Evolutionary conservation across 1,140 invertebrate species (phyloP), one percentile per base, ranked within the genome.

Genomic region (Magallana angulata): DNA sequence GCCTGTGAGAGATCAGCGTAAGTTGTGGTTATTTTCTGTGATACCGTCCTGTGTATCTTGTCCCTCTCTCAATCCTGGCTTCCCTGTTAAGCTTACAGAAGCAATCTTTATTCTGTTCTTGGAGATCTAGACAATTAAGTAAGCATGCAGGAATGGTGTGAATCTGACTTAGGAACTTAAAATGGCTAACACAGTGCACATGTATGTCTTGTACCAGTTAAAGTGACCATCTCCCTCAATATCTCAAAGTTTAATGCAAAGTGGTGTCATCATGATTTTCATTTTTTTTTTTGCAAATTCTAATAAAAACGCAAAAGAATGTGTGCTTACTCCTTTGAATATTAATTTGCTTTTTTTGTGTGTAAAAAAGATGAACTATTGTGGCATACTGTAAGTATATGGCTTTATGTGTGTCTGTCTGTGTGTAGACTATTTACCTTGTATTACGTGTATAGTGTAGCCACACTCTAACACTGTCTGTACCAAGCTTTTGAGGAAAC

Each of bases 181-280:
- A 76, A 76, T 76, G 68, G 68, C 68, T 76, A 76, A 48, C 36
- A 48, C 36, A 48, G 36, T 48, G 36, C 36, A 48, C 36, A 48
- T 48, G 36, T 48, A 48, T 48, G 5, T 48, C 36, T 4, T 4
- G 36, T 48, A 4, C 36, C 5, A 48, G 36, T 48, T 48, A 48
- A 48, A 48, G 5, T 4, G 36, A 48, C 36, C 68, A 76, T 64
- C 6, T 64, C 36, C 36, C 36, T 48, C 60, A 16, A 76, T 12
- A 24, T 36, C 68, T 76, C 68, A 76, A 76, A 76, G 68, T 76
- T 76, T 76, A 76, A 76, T 76, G 68, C 68, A 48, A 48, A 48
- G 36, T 48, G 36, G 36, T 48, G 36, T 48, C 36, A 48, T 48
- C 36, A 48, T 48, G 24, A 24, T 24, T 24, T 24, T 3, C 0